phyloP scores from a whole-genome alignment of 2,888 invertebrate species.

The Lasioglossum calceatum region DNA sequence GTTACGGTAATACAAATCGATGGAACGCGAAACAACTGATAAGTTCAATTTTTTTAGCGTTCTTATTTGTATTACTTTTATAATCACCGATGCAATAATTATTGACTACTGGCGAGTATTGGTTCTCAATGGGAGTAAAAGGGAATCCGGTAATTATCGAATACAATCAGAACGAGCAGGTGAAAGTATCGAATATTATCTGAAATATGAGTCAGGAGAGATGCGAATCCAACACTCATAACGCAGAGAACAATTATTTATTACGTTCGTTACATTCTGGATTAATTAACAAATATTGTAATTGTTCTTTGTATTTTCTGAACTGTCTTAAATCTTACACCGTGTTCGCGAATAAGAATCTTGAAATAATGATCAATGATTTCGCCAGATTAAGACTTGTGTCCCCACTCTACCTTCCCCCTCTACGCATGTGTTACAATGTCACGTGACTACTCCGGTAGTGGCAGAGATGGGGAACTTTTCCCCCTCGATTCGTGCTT shows the following conservation, averaged over 20 bases:
- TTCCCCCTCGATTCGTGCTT: too few species aligned
- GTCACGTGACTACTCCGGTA: too few species aligned
- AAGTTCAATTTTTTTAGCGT: neutral
- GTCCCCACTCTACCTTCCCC: too few species aligned
- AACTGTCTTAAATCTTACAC: neutral
- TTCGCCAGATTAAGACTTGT: too few species aligned
- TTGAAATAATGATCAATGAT: neutral
- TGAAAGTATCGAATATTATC: conserved; percentile 49
- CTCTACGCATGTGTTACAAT: too few species aligned
- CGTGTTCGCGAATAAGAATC: neutral
- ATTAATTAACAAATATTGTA: conserved; percentile 66
- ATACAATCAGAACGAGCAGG: conserved; percentile 35
- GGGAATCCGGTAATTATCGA: conserved; percentile 41
- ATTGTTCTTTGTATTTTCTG: conserved; percentile 45
- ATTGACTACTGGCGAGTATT: conserved; percentile 24
- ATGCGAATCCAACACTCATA: conserved; percentile 48
- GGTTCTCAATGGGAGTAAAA: conserved; percentile 43
- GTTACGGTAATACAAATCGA: neutral
- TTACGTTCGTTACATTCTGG: conserved; percentile 68
- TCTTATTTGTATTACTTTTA: neutral
- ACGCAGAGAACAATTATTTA: conserved; percentile 57
- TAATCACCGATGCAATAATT: conserved; percentile 35
- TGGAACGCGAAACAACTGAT: neutral
- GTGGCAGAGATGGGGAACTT: too few species aligned
- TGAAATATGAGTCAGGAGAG: conserved; percentile 46